Evolutionary conservation across 2,797 vertebrate genomes (phyloP), one percentile per base, ranked within the genome.

Genomic region (Myripristis murdjan): DNA sequence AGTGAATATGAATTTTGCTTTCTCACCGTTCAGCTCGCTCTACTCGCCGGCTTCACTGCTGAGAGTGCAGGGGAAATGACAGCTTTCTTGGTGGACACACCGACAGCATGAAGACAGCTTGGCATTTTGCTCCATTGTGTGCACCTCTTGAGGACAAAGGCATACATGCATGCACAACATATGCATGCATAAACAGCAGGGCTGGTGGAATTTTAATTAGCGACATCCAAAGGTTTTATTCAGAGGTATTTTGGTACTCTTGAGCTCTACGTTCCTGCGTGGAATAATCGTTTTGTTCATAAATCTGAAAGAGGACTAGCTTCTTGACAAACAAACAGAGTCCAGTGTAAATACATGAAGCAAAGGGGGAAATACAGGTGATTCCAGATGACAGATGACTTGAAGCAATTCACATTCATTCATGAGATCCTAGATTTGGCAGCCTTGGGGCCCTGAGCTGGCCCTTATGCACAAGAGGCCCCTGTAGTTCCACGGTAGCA

Each of bases 181-280:
- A 74, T 7, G 49, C 51, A 69, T 57, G 79, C 66, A 78, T n/a
- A n/a, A n/a, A n/a, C 5, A 67, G 39, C 5, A 47, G 54, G 8
- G 7, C 5, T 31, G 6, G 51, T 75, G 82, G 76, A 79, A 82
- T 85, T 85, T 88, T 78, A 89, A 89, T 87, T 87, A 69, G 20
- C 5, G 1, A 15, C 2, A 41, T 51, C 47, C n/a, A 37, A 35
- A 54, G 16, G 44, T n/a, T 33, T 24, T 6, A 18, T 64, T 74
- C 54, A 35, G 3, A 52, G 26, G 44, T 62, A 22, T 43, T 44
- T 44, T 49, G 9, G 9, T 28, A 16, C 31, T 28, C 0, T 15
- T 41, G 39, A 53, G 52, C 51, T 39, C 23, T 16, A 52, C 6
- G 9, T 4, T 31, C 1, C n/a, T 22, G 18, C 22, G 46, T 48